Evolutionary conservation across 30 jellyfish, hydroid and myxozoan genomes (phyloP).

Genomic region (Aurelia aurita complex sp. Pacific): DNA sequence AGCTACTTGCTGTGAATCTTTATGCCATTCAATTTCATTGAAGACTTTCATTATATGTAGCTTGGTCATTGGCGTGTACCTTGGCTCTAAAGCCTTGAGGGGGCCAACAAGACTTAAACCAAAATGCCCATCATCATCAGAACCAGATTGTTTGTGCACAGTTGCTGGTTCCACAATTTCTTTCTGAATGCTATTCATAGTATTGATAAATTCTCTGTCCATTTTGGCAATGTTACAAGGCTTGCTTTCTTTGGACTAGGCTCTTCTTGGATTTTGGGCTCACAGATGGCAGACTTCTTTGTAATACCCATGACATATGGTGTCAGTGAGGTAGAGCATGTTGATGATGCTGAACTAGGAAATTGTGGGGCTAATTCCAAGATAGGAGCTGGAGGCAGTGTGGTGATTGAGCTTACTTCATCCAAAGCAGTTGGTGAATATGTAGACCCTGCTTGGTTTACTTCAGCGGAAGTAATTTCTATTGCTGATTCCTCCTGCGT

Average conservation of each 20-base stretch:
- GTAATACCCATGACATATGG: background rate
- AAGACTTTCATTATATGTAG: conserved; percentile 18
- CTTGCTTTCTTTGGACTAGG: conserved; percentile 19
- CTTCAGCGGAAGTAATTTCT: background rate
- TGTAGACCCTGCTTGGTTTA: background rate
- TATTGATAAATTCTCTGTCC: background rate
- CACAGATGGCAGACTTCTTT: conserved; percentile 6
- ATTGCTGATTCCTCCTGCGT: no score
- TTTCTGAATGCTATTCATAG: conserved; percentile 6
- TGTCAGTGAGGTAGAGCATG: background rate
- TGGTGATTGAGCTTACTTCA: conserved; percentile 9
- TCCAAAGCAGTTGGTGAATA: background rate
- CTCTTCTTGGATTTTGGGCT: conserved; percentile 1
- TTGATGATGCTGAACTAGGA: background rate
- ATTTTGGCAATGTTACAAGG: background rate
- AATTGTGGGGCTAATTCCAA: background rate
- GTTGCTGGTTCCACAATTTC: conserved; percentile 6
- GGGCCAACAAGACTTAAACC: conserved; percentile 20
- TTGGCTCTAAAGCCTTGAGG: conserved; percentile 21
- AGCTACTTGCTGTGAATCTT: conserved; percentile 3
- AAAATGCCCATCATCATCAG: conserved; percentile 8
- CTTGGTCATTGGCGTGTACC: conserved; percentile 22
- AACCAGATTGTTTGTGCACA: background rate
- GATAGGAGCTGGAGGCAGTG: conserved; percentile 11
- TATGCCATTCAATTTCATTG: conserved; percentile 32